These are phyloP conservation scores for Valencia hispanica DNA, from an alignment of 2,797 vertebrate species.

Conservation along the genomic window DNA sequence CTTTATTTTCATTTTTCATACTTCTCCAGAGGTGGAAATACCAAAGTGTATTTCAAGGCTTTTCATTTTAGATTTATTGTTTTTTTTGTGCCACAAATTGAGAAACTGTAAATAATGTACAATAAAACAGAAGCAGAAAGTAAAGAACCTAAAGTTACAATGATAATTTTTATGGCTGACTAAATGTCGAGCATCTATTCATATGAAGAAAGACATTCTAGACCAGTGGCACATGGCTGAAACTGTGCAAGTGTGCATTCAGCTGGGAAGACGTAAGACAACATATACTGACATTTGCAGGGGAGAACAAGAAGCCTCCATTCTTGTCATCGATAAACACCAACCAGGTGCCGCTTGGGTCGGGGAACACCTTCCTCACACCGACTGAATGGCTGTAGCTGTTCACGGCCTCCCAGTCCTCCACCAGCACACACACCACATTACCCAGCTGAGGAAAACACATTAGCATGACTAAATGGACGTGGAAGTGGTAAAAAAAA, in stretches of 20 bases:
- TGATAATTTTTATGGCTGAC: background rate
- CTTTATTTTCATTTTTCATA: background rate
- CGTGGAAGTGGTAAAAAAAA: too few relatives aligned
- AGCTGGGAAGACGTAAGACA: background rate
- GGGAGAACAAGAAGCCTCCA: slow-evolving; percentile 91
- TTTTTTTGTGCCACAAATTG: background rate
- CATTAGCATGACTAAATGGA: background rate
- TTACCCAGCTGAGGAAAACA: slow-evolving; percentile 82
- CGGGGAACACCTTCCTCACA: slow-evolving; percentile 92
- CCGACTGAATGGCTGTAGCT: slow-evolving; percentile 90
- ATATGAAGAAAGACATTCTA: background rate
- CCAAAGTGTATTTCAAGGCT: background rate
- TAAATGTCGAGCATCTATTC: too few relatives aligned
- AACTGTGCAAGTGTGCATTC: background rate
- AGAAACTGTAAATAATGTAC: background rate
- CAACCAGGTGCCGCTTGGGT: slow-evolving; percentile 88
- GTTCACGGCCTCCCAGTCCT: slow-evolving; percentile 93
- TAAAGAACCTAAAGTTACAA: background rate
- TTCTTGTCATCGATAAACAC: slow-evolving; percentile 95
- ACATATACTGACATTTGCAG: slow-evolving; percentile 80
- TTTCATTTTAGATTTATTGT: background rate
- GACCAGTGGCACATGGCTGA: background rate
- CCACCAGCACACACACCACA: slow-evolving; percentile 90
- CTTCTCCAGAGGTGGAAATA: background rate
- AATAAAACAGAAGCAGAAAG: background rate